Evolutionary conservation across 2,797 vertebrate species (phyloP).

Genomic region (Sebastolobus alascanus): DNA sequence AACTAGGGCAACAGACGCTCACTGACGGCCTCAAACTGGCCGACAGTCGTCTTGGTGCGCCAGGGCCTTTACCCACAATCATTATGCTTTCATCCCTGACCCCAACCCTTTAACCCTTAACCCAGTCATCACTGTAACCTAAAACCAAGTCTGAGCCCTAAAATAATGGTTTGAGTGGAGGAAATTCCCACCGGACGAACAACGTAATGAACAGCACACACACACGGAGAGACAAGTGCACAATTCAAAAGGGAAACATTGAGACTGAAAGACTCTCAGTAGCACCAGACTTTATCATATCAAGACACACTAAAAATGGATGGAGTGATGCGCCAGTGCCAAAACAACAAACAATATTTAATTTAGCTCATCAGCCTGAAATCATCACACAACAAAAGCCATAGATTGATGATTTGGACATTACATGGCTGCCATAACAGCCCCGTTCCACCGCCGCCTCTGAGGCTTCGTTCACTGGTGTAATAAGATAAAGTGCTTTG

Average conservation of each 20-base stretch:
- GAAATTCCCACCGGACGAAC: background rate
- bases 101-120: background rate
- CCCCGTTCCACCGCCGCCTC: constrained; percentile 14
- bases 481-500: constrained; percentile 53
- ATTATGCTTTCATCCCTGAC: background rate
- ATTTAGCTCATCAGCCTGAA: constrained; percentile 34
- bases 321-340: background rate
- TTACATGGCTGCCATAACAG: constrained; percentile 39
- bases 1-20: too few relatives aligned
- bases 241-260: background rate
- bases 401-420: constrained; percentile 50
- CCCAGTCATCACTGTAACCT: background rate
- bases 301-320: constrained; percentile 11
- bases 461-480: constrained; percentile 39
- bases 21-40: too few relatives aligned
- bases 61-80: background rate
- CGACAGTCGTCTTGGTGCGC: too few relatives aligned
- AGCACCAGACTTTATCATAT: constrained; percentile 7
- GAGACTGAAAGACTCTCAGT: background rate
- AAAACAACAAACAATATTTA: constrained; percentile 36
- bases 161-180: background rate
- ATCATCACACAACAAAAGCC: constrained; percentile 39
- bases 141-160: background rate
- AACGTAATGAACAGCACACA: background rate
- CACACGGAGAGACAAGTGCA: background rate